Base-by-base conservation (phyloP, 2,113 vertebrate genomes). In the Pyxicephalus adspersus region DNA sequence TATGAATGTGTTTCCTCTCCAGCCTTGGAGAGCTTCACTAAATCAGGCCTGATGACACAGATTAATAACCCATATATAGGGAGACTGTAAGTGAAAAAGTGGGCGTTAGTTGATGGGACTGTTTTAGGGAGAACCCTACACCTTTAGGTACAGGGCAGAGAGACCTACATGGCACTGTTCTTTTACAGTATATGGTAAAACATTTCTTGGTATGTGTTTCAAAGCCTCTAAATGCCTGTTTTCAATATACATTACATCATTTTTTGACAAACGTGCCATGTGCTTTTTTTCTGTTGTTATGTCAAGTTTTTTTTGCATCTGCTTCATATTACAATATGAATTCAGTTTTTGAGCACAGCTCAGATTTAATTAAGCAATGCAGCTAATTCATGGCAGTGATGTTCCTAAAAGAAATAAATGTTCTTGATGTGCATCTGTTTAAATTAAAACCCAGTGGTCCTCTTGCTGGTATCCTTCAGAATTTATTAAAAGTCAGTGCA, bases 381-480 rank as follows among this genome's bases (percentile, higher is more conserved):
- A 74, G 34, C 22, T 74, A 58, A 74, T 58, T 74, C 71, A 58
- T 60, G 25, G 58, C 20, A 58, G 71, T 38, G 71, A 74, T 57
- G 55, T 20, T 9, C 38, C 58, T 74, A 60, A 29, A n/a, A 74
- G 71, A 74, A 38, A 58, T 58, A 23, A 34, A 74, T 20, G 11
- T 38, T 23, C 28, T 31, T 54, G 71, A 74, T 55, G 38, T 74
- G 70, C 57, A n/a, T 74, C 71, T 73, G 70, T 73, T 22, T 73
- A 73, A 34, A 73, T 29, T 31, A 73, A 31, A 73, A 34, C 29
- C 28, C 55, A 34, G 71, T 38, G 55, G 57, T 74, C 20, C 70
- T 22, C 3, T 55, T 73, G 54, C 71, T 74, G 51, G 31, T 74
- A 60, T 74, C 55, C 31, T 58, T 74, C 71, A 60, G 51, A 55